Evolutionary conservation across 2,888 invertebrate species (phyloP), one percentile per base, ranked within the genome.

Genomic region (Branchipolynoe longqiensis): DNA sequence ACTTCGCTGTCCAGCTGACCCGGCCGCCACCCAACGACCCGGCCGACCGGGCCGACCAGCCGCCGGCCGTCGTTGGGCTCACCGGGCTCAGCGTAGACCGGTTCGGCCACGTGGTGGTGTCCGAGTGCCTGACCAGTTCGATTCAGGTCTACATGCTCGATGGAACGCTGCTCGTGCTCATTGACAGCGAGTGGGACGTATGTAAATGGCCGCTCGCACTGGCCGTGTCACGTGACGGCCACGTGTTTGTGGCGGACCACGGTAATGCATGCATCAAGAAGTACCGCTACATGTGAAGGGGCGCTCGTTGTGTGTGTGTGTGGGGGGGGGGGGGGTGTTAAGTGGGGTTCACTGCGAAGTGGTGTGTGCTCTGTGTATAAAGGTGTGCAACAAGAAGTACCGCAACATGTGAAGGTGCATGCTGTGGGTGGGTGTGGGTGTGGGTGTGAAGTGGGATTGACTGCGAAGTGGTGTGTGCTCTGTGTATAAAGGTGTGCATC

Each of bases 161-260:
- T 84, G 84, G 84, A 31, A 78, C 84, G 28, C 38, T 48, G 38
- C 38, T 84, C 18, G 84, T 69, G 18, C n/a, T 48, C 36, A 58
- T 84, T 33, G 84, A 84, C 28, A 84, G 84, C 31, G 74, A 74
- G 41, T 84, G 84, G 84, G 84, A 84, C 41, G n/a, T 40, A 14
- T 28, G 73, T 31, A 74, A 74, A 74, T 78, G 74, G 84, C 84
- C 84, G 31, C 56, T 84, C 0, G 48, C 56, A 0, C 22, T 84
- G 0, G 84, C 74, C 14, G 84, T 84, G 3, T 56, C 84, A 14
- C 31, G 58, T 14, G 73, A 73, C 18, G 84, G 84, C 25, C 74
- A 74, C 58, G 56, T 84, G 25, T 84, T 84, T 41, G 84, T 84
- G 41, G 84, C 58, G 0, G 84, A 84, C 28, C 84, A 84, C 28